These are phyloP conservation scores for Panthera leo DNA, from an alignment of 2,113 vertebrate genomes.

Conservation along the genomic window DNA sequence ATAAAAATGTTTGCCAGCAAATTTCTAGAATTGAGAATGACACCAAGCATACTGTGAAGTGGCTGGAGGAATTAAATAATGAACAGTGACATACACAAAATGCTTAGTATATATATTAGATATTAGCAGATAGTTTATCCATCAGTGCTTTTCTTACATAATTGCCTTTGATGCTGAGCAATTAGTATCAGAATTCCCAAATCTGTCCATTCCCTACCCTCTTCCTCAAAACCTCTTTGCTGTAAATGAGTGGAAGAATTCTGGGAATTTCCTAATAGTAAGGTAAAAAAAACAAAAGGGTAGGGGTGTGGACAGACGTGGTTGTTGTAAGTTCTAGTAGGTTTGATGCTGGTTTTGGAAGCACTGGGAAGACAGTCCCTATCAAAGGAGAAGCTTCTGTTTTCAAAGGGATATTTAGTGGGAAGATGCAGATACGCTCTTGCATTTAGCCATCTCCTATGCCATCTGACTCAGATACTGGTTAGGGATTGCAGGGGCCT, in stretches of 20 bases:
- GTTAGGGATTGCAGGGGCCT: background rate
- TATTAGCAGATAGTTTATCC: background rate
- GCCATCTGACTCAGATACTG: background rate
- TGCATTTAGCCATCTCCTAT: background rate
- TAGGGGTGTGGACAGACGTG: background rate
- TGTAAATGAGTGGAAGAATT: background rate
- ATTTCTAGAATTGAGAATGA: background rate
- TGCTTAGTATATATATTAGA: background rate
- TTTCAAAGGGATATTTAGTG: background rate
- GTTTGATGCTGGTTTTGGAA: background rate
- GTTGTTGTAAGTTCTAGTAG: background rate
- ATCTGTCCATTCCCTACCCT: fast-evolving
- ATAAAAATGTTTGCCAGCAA: background rate
- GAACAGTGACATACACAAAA: background rate
- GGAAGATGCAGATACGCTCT: background rate
- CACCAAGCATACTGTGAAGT: background rate
- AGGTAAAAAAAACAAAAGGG: background rate
- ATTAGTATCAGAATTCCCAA: background rate
- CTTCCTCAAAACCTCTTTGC: background rate
- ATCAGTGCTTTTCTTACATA: background rate
- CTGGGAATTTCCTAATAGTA: background rate
- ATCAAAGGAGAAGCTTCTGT: background rate
- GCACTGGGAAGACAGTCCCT: background rate
- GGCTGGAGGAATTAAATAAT: background rate
- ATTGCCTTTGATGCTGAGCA: background rate